Evolutionary conservation across 1,140 invertebrate species (phyloP).

Genomic region (Apis cerana): DNA sequence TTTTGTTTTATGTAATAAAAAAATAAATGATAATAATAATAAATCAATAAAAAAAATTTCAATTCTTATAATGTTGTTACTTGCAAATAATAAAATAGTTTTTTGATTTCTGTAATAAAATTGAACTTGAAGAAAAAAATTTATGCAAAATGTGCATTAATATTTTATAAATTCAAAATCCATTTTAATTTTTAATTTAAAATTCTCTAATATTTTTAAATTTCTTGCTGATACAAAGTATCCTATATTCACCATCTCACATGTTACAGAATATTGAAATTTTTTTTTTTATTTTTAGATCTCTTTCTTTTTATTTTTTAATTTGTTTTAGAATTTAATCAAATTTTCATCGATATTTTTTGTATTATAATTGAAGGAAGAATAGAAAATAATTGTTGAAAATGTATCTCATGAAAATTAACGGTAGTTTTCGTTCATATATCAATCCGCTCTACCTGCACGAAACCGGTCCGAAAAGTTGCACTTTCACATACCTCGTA

Average conservation of each 20-base stretch:
- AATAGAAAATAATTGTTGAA: not conserved
- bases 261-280: not conserved
- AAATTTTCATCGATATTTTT: not conserved
- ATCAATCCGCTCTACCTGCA: slow-evolving; percentile 47
- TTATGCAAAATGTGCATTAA: not conserved
- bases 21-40: no score
- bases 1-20: not conserved
- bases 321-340: not conserved
- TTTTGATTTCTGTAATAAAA: not conserved
- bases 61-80: not conserved
- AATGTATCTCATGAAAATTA: slow-evolving; percentile 11
- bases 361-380: not conserved
- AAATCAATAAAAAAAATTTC: not conserved
- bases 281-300: not conserved
- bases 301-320: not conserved
- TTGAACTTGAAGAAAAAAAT: not conserved
- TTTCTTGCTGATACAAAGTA: not conserved
- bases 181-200: slow-evolving; percentile 16
- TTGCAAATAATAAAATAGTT: not conserved
- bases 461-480: slow-evolving; percentile 64
- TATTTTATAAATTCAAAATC: not conserved
- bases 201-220: no score
- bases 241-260: not conserved
- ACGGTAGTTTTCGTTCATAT: slow-evolving; percentile 38
- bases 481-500: slow-evolving; percentile 61